Percentiles rank a stretch among this genome's conserved stretches.
Evolutionary conservation across 2,888 invertebrate species (phyloP).

Genomic region (Panzeria rudis): DNA sequence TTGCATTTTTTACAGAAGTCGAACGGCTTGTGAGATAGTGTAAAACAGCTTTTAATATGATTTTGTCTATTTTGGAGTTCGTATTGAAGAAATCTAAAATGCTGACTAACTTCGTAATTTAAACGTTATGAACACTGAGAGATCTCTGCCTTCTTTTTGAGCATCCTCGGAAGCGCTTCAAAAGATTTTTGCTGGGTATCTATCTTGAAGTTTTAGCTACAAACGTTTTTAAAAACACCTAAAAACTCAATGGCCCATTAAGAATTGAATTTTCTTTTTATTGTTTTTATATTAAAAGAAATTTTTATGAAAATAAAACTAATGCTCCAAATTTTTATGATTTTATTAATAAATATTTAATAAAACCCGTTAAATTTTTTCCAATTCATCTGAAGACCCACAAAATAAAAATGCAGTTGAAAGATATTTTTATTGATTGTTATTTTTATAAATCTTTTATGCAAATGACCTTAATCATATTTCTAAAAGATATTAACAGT

Average conservation of each 20-base stretch:
- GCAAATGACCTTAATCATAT: slow-evolving; percentile 29
- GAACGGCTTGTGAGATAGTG: too few relatives aligned
- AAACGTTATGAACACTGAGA: too few relatives aligned
- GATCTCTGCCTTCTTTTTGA: too few relatives aligned
- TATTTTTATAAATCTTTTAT: slow-evolving; percentile 40
- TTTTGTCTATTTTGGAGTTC: too few relatives aligned
- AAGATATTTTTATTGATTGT: background rate
- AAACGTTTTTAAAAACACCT: slow-evolving; percentile 2
- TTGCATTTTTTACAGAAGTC: too few relatives aligned
- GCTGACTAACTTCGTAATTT: too few relatives aligned
- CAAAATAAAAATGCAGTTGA: background rate
- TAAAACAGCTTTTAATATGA: too few relatives aligned
- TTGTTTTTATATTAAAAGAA: background rate
- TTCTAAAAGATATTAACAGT: slow-evolving; percentile 35
- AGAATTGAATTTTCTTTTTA: background rate
- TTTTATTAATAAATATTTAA: background rate
- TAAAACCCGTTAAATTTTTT: background rate
- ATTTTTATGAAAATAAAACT: background rate
- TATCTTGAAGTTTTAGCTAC: background rate
- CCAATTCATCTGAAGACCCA: background rate
- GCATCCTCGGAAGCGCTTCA: too few relatives aligned
- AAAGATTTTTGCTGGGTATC: too few relatives aligned
- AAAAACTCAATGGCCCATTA: slow-evolving; percentile 35
- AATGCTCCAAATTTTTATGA: slow-evolving; percentile 7
- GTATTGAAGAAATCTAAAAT: too few relatives aligned